These are phyloP conservation scores for Aix galericulata DNA, from an alignment of 2,113 vertebrate genomes.

Conservation along the genomic window DNA sequence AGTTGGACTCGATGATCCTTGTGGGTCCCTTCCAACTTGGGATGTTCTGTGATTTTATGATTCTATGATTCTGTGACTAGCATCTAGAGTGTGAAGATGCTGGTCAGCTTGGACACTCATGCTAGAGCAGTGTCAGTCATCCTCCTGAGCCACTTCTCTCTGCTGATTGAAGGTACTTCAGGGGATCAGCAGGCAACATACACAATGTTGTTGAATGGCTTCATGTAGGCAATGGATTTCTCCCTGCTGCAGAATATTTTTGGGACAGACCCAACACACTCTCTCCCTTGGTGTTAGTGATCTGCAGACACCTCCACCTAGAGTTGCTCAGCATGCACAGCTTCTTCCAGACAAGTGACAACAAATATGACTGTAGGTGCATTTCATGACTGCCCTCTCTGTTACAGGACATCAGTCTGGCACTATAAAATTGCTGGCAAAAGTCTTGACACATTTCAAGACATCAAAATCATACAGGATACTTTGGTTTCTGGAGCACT, in stretches of 20 bases:
- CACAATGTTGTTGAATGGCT: background rate
- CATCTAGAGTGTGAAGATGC: background rate
- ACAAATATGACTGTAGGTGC: background rate
- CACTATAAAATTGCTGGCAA: background rate
- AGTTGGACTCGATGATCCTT: no score
- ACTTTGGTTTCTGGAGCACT: background rate
- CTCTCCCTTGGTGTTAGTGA: background rate
- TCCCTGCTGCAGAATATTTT: accelerated
- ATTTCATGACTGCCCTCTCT: background rate
- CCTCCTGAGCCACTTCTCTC: background rate
- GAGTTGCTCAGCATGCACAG: background rate
- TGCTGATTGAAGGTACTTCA: background rate
- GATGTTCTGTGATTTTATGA: no score
- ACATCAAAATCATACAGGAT: background rate
- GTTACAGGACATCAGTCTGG: background rate
- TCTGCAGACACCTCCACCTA: background rate
- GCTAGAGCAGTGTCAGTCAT: background rate
- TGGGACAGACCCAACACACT: no score
- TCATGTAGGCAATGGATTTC: accelerated
- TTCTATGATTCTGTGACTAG: background rate
- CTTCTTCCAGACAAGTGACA: background rate
- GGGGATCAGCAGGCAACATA: background rate
- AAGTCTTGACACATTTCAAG: background rate
- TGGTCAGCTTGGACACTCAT: background rate
- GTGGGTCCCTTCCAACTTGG: no score